Evolutionary conservation across 2,888 invertebrate species (phyloP), one percentile per base, ranked within the genome.

Genomic region (Drosophila vallismaia): DNA sequence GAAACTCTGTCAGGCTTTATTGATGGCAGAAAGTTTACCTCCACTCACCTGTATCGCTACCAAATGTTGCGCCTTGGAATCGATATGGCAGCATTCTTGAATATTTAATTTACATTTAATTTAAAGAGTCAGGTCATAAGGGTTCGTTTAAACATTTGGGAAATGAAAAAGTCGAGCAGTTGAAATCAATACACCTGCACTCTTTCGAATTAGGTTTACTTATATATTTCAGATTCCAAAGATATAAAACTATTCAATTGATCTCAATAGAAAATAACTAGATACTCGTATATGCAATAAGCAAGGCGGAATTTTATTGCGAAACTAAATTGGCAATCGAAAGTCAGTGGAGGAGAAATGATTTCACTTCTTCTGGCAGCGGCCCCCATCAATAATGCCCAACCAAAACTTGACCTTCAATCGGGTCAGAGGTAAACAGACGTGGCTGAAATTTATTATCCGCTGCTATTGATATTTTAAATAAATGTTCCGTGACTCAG

Each of bases 401-500:
- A 1, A 64, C 8, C 44, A 36, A 36, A 31, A 8, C 51, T 52
- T 51, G 63, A 24, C n/a, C 19, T 40, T 33, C 19, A 3, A 7
- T 19, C 45, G 40, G 9, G 29, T 14, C 55, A 14, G 55, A 4
- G 36, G 29, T 7, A 36, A 29, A 26, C 10, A 58, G 58, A 8
- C 63, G 33, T 45, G 36, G 36, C 14, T 52, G 19, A 31, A 52
- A 64, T 64, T 64, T 64, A 64, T 64, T 53, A 42, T 48, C 42
- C 45, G 42, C 28, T 45, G 52, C 66, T 45, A 45, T 66, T 64
- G 63, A 64, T 64, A 64, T 64, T 64, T 64, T 64, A 45, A 64
- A 64, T 38, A 64, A 64, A 53, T 64, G 64, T 53, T 29, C 63
- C 63, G 53, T 52, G 63, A 64, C 63, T 44, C 14, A 64, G 53